These are phyloP conservation scores for Malurus cyaneus DNA, from an alignment of 2,113 vertebrate species.

Conservation along the genomic window DNA sequence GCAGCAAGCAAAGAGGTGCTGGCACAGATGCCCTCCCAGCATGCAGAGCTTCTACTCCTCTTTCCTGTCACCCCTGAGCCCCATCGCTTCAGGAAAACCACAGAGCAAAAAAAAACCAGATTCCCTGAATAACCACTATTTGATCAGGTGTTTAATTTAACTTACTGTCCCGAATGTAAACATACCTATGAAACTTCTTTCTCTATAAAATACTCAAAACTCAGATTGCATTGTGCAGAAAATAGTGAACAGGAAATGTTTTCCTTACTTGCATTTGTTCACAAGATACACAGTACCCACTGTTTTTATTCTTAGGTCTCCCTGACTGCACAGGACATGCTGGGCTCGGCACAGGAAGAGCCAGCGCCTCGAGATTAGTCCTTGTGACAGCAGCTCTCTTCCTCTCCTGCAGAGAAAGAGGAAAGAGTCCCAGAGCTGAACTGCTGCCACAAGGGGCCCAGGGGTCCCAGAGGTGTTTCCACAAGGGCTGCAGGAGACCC, in stretches of 20 bases:
- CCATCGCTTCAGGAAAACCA: background rate
- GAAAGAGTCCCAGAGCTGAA: conserved; percentile 3
- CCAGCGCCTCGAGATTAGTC: conserved; percentile 48
- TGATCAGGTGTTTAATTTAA: background rate
- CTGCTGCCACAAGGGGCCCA: background rate
- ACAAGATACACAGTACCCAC: background rate
- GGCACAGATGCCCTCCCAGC: background rate
- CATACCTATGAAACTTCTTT: background rate
- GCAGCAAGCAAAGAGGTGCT: background rate
- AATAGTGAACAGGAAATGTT: background rate
- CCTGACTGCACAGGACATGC: conserved; percentile 38
- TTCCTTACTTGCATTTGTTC: background rate
- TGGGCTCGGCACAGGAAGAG: conserved; percentile 45
- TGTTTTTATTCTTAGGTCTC: conserved; percentile 30
- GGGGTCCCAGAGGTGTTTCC: background rate
- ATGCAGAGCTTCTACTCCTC: accelerated
- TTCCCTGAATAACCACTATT: background rate
- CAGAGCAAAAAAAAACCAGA: background rate
- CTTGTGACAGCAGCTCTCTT: conserved; percentile 51
- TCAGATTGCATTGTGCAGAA: background rate
- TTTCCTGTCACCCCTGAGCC: background rate
- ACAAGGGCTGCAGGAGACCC: background rate
- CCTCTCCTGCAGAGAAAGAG: conserved; percentile 31
- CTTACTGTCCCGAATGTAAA: background rate
- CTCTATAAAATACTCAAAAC: background rate